Conservation (phyloP, 2,888 invertebrate species). For the Archaeoteleia sp. region DNA sequence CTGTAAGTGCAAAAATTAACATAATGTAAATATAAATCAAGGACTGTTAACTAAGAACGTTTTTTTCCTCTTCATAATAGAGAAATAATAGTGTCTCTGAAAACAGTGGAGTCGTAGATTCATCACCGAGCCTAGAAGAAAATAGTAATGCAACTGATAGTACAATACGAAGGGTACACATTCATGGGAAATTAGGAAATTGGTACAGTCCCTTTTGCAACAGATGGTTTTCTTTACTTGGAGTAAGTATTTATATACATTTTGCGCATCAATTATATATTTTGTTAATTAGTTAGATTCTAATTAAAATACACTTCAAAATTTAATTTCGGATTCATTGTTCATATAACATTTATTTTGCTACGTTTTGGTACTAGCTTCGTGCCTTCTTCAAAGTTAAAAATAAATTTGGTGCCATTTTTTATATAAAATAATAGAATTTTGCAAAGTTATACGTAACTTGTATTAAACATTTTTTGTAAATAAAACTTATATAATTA, state of each 20-base stretch:
- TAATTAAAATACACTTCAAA: too few species aligned
- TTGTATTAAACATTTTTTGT: too few species aligned
- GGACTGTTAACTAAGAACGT: too few species aligned
- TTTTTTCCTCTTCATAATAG: constrained; percentile 60
- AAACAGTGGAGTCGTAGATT: constrained; percentile 71
- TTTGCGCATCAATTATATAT: too few species aligned
- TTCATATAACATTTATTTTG: too few species aligned
- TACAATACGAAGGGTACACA: constrained; percentile 79
- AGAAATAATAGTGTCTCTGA: constrained; percentile 71
- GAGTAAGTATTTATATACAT: constrained; percentile 86
- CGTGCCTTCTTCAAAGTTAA: too few species aligned
- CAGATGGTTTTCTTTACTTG: constrained; percentile 93
- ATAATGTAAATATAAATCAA: neutral
- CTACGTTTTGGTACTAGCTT: too few species aligned
- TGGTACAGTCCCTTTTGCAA: constrained; percentile 97
- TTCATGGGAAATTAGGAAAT: constrained; percentile 92
- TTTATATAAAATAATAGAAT: too few species aligned
- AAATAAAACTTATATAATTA: neutral
- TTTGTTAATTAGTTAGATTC: too few species aligned
- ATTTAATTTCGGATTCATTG: too few species aligned
- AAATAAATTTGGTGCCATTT: too few species aligned
- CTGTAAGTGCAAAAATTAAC: constrained; percentile 76
- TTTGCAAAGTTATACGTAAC: too few species aligned
- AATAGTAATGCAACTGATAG: constrained; percentile 62
- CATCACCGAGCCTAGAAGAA: constrained; percentile 74